Base-by-base conservation (phyloP, 2,888 invertebrate species). In the Caenorhabditis plicata region DNA sequence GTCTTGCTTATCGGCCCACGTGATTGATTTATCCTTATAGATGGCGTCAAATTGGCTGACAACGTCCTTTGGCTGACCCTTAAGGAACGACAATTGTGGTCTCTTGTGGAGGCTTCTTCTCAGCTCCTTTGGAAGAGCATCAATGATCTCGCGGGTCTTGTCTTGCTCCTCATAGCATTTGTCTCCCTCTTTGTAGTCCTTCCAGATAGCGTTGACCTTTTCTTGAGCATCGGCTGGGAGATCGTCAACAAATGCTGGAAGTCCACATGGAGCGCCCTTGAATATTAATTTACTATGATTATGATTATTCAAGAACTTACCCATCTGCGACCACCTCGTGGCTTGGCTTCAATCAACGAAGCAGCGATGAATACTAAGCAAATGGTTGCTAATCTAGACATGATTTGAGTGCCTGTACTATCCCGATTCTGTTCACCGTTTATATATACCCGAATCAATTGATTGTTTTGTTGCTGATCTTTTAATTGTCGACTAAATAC, bases 111-210 rank as follows among this genome's bases (percentile, higher is more conserved):
- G 20, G 26, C 32, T 48, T 41, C 45, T 44, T n/a, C 50, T 36
- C n/a, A 45, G 35, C 4, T 64, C 64, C 26, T 52, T 45, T 13
- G 66, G 54, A 11, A 66, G 39, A 17, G 52, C 25, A 20, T 62
- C 63, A 20, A 66, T 33, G 25, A 71, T 31, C 42, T 71, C 67
- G 13, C 62, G 50, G 17, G 71, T 68, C 20, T 47, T 43, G 36
- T 55, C 63, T 25, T 64, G 64, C 41, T 71, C 57, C 23, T 60
- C 54, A 36, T 68, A 64, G 48, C 71, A 71, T 22, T 66, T 66
- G 31, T 67, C 64, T 19, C 71, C 71, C 27, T 67, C 67, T 35
- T 62, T 64, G 60, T 58, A 71, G 44, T 67, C 52, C 42, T 62
- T 65, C 68, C 68, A 68, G 31, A 68, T 68, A 22, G 48, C 58